A percentile compares a stretch with the other conserved stretches of the same genome.
Evolutionary conservation across 1,140 invertebrate species (phyloP).

Genomic region (Arion vulgaris): DNA sequence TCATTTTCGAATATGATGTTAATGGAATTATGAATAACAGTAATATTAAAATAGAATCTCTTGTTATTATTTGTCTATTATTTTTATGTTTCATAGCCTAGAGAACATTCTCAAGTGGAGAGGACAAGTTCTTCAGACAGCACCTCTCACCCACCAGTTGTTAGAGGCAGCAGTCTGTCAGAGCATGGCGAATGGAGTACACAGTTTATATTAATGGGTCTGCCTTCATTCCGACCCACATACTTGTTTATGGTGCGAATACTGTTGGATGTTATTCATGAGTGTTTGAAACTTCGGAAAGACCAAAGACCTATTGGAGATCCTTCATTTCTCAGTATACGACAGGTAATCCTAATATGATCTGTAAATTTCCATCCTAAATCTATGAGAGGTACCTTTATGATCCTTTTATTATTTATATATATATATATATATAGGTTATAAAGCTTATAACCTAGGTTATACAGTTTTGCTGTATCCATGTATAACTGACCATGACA

Average conservation of each 20-base stretch:
- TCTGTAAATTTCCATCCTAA: not conserved
- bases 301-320: constrained; percentile 84
- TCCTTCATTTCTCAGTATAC: constrained; percentile 87
- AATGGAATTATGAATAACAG: not conserved
- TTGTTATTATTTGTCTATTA: not conserved
- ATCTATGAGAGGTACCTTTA: too few species aligned
- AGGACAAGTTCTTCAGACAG: not conserved
- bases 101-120: not conserved
- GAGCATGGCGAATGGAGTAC: constrained; percentile 83
- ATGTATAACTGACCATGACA: too few species aligned
- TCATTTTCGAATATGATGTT: too few species aligned
- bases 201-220: constrained; percentile 82
- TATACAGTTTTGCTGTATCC: too few species aligned
- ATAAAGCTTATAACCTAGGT: too few species aligned
- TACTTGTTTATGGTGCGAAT: constrained; percentile 85
- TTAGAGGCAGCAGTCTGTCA: constrained; percentile 51
- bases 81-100: not conserved
- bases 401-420: not conserved
- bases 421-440: not conserved
- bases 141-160: constrained; percentile 15
- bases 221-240: constrained; percentile 85
- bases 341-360: constrained; percentile 75
- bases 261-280: constrained; percentile 89
- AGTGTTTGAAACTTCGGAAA: constrained; percentile 86
- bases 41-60: not conserved